A percentile compares a stretch with the other conserved stretches of the same genome.
phyloP scores from a whole-genome alignment of 2,797 vertebrate genomes.

The Macropodus opercularis region DNA sequence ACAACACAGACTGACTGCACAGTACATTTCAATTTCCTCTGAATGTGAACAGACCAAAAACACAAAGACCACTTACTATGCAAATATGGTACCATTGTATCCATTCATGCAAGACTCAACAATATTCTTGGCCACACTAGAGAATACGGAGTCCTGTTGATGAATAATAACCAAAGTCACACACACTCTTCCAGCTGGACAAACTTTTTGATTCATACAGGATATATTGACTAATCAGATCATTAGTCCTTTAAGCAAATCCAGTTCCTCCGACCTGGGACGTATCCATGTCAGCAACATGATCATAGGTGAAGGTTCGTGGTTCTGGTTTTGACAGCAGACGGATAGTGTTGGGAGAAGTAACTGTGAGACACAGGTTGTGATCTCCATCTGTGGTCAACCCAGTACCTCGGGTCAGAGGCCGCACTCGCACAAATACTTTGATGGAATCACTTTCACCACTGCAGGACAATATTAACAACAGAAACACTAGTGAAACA shows the following conservation, averaged over 20 bases:
- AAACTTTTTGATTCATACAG: not conserved
- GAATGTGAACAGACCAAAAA: not conserved
- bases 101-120: slow-evolving; percentile 96
- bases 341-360: slow-evolving; percentile 87
- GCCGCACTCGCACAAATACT: slow-evolving; percentile 92
- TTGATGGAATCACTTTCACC: slow-evolving; percentile 92
- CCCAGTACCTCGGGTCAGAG: slow-evolving; percentile 79
- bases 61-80: slow-evolving; percentile 88
- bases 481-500: not conserved
- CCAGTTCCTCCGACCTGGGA: slow-evolving; percentile 85
- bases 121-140: slow-evolving; percentile 91
- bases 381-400: slow-evolving; percentile 85
- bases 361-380: slow-evolving; percentile 87
- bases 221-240: not conserved
- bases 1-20: not conserved
- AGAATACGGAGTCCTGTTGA: slow-evolving; percentile 91
- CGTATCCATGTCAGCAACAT: slow-evolving; percentile 90
- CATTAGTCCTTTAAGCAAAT: not conserved
- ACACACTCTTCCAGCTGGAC: not conserved
- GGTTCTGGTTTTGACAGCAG: slow-evolving; percentile 94
- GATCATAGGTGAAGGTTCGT: slow-evolving; percentile 92
- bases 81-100: slow-evolving; percentile 98
- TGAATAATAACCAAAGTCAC: slow-evolving; percentile 9
- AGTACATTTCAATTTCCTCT: not conserved
- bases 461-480: slow-evolving; percentile 51